A percentile compares a stretch with the other conserved stretches of the same genome.
phyloP scores from a whole-genome alignment of 2,113 vertebrate genomes.

The Aptenodytes forsteri region DNA sequence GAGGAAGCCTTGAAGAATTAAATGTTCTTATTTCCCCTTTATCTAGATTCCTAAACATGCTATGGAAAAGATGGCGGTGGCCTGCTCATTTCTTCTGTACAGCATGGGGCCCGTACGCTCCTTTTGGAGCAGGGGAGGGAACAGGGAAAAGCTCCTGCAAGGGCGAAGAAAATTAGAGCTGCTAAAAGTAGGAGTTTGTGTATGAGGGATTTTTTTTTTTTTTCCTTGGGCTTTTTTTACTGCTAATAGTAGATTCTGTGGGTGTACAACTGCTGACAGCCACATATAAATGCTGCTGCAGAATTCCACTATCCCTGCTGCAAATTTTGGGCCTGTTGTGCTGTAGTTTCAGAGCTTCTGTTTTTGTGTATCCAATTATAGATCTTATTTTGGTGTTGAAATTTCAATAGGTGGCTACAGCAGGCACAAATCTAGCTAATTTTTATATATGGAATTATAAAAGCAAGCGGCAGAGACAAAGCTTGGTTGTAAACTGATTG shows the following conservation, averaged over 20 bases:
- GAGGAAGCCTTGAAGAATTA: background rate
- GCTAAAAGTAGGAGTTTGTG: background rate
- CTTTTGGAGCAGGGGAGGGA: background rate
- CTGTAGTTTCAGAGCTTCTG: conserved; percentile 40
- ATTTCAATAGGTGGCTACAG: conserved; percentile 40
- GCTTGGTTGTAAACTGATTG: conserved; percentile 18
- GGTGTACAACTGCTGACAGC: background rate
- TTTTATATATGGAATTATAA: conserved; percentile 10
- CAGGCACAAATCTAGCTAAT: conserved; percentile 20
- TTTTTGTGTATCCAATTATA: conserved; percentile 40
- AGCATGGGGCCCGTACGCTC: background rate
- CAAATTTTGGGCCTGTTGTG: background rate
- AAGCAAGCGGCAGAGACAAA: background rate
- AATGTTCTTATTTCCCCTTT: background rate
- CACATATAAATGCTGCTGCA: background rate
- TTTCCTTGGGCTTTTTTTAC: background rate
- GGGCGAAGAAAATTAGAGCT: background rate
- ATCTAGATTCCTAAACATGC: background rate
- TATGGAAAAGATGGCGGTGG: conserved; percentile 23
- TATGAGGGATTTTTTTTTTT: background rate
- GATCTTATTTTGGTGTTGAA: conserved; percentile 42
- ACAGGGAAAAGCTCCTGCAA: background rate
- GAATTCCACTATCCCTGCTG: conserved; percentile 8
- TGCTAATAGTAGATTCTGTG: conserved; percentile 37
- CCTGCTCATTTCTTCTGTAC: conserved; percentile 25